A percentile compares a stretch with the other conserved stretches of the same genome.
Evolutionary conservation across 2,113 vertebrate genomes (phyloP).

Genomic region (Lynx canadensis): DNA sequence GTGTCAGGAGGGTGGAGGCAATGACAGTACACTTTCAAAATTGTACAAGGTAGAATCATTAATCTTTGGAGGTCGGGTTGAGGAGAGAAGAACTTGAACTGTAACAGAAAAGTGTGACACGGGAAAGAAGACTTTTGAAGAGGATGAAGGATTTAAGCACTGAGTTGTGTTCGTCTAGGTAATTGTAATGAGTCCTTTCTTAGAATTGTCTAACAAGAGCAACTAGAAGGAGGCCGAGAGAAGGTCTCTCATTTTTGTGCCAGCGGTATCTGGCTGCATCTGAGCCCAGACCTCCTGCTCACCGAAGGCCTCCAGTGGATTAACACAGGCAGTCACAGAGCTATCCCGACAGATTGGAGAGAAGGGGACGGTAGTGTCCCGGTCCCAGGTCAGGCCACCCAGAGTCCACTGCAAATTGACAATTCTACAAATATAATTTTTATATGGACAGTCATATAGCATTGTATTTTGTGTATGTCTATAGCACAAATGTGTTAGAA

Average conservation of each 20-base stretch:
- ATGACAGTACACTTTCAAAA: background rate
- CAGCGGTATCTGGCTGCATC: background rate
- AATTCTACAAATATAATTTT: background rate
- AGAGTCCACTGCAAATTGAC: background rate
- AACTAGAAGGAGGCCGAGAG: background rate
- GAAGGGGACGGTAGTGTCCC: background rate
- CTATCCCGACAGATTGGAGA: background rate
- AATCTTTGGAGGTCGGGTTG: background rate
- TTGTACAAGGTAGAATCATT: background rate
- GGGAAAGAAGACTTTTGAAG: background rate
- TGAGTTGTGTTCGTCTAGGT: background rate
- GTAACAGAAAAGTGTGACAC: background rate
- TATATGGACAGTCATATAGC: background rate
- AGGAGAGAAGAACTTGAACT: background rate
- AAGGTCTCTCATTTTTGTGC: background rate
- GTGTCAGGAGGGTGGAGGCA: background rate
- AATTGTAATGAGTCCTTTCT: background rate
- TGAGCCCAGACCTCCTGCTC: background rate
- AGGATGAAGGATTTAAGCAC: background rate
- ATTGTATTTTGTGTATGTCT: background rate
- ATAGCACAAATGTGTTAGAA: background rate
- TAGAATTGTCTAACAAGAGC: background rate
- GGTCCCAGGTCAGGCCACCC: background rate
- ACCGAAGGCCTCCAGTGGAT: background rate
- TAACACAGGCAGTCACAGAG: background rate